A percentile compares a stretch with the other conserved stretches of the same genome.
These are phyloP conservation scores for Gallinago jamesoni DNA, from an alignment of 2,113 vertebrate species.

Conservation along the genomic window DNA sequence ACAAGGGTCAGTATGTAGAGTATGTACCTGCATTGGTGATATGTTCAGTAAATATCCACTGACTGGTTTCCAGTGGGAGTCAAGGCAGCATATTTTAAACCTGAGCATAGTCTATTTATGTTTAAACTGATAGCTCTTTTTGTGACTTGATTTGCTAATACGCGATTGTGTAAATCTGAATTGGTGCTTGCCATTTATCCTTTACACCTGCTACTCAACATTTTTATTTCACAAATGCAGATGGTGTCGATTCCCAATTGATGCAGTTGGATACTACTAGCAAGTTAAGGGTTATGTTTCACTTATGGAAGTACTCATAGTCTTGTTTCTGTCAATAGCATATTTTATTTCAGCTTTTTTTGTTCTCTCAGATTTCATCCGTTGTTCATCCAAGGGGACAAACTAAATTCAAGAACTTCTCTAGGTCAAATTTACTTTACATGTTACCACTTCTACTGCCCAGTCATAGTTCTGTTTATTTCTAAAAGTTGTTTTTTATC, in stretches of 20 bases:
- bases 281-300: not conserved
- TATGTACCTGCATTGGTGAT: not conserved
- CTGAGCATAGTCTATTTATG: not conserved
- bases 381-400: not conserved
- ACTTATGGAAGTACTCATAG: not conserved
- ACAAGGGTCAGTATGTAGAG: not conserved
- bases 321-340: not conserved
- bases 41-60: not conserved
- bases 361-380: not conserved
- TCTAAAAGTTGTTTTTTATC: not conserved
- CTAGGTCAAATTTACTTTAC: no score
- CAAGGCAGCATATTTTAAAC: not conserved
- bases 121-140: not conserved
- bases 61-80: not conserved
- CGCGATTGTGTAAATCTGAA: accelerated
- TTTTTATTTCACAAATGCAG: not conserved
- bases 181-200: not conserved
- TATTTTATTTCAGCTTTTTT: not conserved
- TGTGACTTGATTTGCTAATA: not conserved
- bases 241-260: not conserved
- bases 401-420: not conserved
- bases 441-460: not conserved
- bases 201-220: not conserved
- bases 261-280: not conserved
- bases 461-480: not conserved